phyloP scores from a whole-genome alignment of 2,888 invertebrate genomes.

The Tenthredo distinguenda region DNA sequence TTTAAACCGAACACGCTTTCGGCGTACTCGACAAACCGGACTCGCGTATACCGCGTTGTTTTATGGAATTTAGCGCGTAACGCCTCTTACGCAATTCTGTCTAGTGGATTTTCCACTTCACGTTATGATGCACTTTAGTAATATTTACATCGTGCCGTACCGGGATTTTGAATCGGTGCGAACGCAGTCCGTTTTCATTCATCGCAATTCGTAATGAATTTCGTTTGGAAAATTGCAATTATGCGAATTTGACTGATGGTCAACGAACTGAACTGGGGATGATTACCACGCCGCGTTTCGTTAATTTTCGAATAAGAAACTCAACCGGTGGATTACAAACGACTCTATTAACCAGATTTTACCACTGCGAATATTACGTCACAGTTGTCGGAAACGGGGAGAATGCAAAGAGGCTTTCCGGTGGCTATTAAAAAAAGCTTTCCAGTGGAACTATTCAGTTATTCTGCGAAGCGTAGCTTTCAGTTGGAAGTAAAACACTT shows the following conservation, averaged over 20 bases:
- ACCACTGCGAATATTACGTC: constrained; percentile 46
- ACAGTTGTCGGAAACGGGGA: constrained; percentile 45
- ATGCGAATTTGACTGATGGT: background rate
- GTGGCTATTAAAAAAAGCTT: constrained; percentile 42
- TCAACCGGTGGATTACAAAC: constrained; percentile 49
- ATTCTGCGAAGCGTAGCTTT: constrained; percentile 16
- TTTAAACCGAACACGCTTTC: constrained; percentile 10
- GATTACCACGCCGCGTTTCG: constrained; percentile 16
- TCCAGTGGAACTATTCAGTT: constrained; percentile 27
- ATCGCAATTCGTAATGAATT: background rate
- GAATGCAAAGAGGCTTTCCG: constrained; percentile 29
- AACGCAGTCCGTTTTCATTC: background rate
- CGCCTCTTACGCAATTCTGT: constrained; percentile 46
- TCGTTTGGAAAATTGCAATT: background rate
- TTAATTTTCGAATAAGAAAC: constrained; percentile 44
- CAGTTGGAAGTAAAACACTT: background rate
- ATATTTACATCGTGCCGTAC: constrained; percentile 21
- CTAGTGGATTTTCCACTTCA: constrained; percentile 47
- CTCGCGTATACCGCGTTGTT: constrained; percentile 21
- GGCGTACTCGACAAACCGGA: constrained; percentile 45
- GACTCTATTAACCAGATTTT: constrained; percentile 53
- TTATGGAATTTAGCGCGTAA: constrained; percentile 45
- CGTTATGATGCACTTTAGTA: constrained; percentile 45
- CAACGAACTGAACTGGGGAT: constrained; percentile 1
- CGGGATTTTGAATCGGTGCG: background rate